Evolutionary conservation across 2,797 vertebrate species (phyloP), one percentile per base, ranked within the genome.

Genomic region (Macroramphosus scolopax): DNA sequence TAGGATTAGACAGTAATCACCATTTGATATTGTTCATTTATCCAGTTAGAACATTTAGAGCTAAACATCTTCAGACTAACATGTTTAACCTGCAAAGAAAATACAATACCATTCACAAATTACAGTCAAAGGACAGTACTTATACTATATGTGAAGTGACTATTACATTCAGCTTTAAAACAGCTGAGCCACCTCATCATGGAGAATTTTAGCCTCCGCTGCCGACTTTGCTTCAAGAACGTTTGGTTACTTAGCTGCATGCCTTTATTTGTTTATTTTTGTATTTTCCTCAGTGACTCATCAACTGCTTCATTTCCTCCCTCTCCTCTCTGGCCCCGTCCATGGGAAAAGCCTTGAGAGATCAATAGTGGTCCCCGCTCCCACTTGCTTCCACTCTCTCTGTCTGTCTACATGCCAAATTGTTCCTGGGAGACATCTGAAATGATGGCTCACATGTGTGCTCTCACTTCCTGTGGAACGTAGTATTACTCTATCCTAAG

Each of bases 311-410:
- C 77, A 72, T 57, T 79, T 80, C 81, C 80, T 78, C 63, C 58
- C 26, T 63, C 69, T 75, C 67, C 56, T 68, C 65, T 28, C 51
- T 80, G 70, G 74, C 63, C 48, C 43, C 1, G 40, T 61, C 74
- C 84, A 84, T 88, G 85, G 84, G 87, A 87, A 88, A 80, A 82
- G 56, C 64, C 70, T 68, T 63, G 13, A 46, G 73, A 80, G 78
- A 85, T 85, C 82, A 81, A 81, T 77, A 68, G 73, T 71, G 68
- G 51, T 51, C 35, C 35, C 68, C 73, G 73, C 77, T 78, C 75
- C 71, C 72, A 71, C 75, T 81, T 66, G 61, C 63, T 51, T 40
- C 39, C 67, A 39, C 62, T 59, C 50, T 52, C 40, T 43, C 15
- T 59, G 22, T 44, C 46, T 40, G 51, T 48, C 42, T 66, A 31